A percentile compares a stretch with the other conserved stretches of the same genome.
Conservation (phyloP, 1,140 invertebrate genomes). For the Drosophila sp. region DNA sequence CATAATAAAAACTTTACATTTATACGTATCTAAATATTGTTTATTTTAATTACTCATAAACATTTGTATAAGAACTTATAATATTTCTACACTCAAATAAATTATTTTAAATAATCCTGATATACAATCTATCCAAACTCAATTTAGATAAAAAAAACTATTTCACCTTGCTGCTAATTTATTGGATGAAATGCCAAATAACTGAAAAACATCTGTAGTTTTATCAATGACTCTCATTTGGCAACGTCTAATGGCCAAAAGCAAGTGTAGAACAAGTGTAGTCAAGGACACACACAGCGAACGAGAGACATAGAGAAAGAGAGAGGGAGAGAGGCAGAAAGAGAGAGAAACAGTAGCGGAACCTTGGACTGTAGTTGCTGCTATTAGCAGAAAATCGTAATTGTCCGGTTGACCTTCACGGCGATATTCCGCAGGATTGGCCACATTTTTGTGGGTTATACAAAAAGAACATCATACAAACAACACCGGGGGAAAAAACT, state of each 20-base stretch:
- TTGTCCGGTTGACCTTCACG: conserved; percentile 72
- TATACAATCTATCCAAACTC: background rate
- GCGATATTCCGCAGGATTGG: conserved; percentile 48
- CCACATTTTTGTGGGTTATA: conserved; percentile 71
- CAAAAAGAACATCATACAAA: background rate
- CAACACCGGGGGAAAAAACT: background rate
- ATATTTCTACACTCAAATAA: too few species aligned
- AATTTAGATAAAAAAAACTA: background rate
- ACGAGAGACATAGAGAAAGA: background rate
- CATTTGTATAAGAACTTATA: too few species aligned
- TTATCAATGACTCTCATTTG: conserved; percentile 20
- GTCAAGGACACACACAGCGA: conserved; percentile 63
- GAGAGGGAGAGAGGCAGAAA: conserved; percentile 28
- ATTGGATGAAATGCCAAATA: background rate
- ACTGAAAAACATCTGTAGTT: conserved; percentile 13
- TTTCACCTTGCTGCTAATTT: background rate
- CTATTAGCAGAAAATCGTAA: conserved; percentile 56
- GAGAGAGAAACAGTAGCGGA: conserved; percentile 33
- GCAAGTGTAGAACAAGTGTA: conserved; percentile 49
- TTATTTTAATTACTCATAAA: too few species aligned
- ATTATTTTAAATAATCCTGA: too few species aligned
- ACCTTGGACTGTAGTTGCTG: conserved; percentile 59
- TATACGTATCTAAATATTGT: too few species aligned
- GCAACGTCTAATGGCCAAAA: conserved; percentile 9
- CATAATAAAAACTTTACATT: too few species aligned